Base-by-base conservation (phyloP, 2,113 vertebrate species). In the Cyanoliseus patagonus region DNA sequence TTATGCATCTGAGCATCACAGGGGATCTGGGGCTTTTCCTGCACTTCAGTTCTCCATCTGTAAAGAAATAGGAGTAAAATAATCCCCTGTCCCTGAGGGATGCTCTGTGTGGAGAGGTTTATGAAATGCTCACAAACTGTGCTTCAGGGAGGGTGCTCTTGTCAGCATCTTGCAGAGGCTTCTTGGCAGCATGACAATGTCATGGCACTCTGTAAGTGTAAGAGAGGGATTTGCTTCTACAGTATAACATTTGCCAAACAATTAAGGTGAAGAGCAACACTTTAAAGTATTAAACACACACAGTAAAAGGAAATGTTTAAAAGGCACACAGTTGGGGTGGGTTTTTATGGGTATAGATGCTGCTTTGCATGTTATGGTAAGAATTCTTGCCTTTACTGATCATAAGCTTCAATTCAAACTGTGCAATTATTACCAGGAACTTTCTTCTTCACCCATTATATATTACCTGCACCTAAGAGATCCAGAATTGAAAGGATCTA, bases 291-390 rank as follows among this genome's bases (percentile, higher is more conserved):
- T 95, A 94, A 92, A 86, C 11, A 55, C 81, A 86, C 64, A 72
- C 6, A 79, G 44, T 91, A 91, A 91, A 96, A 95, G 81, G n/a
- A 81, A 89, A 80, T 61, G 73, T 68, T 89, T 84, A 59, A 94
- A 91, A 94, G 62, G 27, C 35, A 64, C 7, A 1, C 13, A 22
- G 19, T 11, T 41, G 24, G 24, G 10, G 5, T 49, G 4, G 6
- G 5, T 18, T 76, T 77, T 55, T 33, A 51, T 12, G 27, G 53
- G 47, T 46, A 39, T 3, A 64, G 16, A 41, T 6, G 27, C 39
- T 89, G 61, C 46, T 89, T 82, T 67, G 52, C 74, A 62, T 8
- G 5, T 79, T 82, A 42, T 33, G 68, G 24, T 47, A 57, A 87
- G 44, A 75, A 91, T 68, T 44, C 52, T 68, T 78, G 28, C 67